Evolutionary conservation across 2,113 vertebrate species (phyloP), one percentile per base, ranked within the genome.

Genomic region (Campylomormyrus numenius): DNA sequence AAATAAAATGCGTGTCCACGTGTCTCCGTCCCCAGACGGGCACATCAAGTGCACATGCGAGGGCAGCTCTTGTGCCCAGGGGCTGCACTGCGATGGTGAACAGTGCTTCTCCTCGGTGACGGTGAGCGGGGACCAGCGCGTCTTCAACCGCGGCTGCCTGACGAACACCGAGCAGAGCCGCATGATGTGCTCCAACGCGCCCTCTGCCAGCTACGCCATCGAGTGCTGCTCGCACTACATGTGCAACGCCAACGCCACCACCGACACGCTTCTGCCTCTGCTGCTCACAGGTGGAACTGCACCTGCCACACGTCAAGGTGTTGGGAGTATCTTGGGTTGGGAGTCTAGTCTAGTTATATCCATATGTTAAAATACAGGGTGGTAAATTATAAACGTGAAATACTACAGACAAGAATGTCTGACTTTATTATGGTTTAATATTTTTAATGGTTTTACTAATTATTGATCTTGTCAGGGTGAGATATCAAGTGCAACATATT

Each of bases 31-130:
- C 56, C 4, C 92, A 96, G 96, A 95, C 93, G 94, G 92, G 90
- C 94, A 93, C 53, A 90, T 96, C 89, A 91, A 91, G 90, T 96
- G 96, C 91, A 56, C 94, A 90, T 96, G 95, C 88, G 93, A 95
- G 49, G 93, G 94, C 88, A 91, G 89, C 0, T 94, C 92, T 90
- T 96, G 95, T 91, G 94, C 90, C 42, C 90, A 91, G 92, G 92
- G 89, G 70, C 89, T 91, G 21, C 92, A 92, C 92, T 96, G 96
- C 62, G 93, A 91, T 1, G 96, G 96, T 2, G 92, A 93, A 19
- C 93, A 92, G 39, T 96, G 96, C 92, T 96, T 95, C 92, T 95
- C 95, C 89, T 96, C 95, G 0, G 93, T 96, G 85, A 95, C 93
- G 46, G 87, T 95, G 35, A 91, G 89, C 24, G 91, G 91, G 53